Conservation (phyloP, 1,140 invertebrate species). For the Lepidurus couesii region DNA sequence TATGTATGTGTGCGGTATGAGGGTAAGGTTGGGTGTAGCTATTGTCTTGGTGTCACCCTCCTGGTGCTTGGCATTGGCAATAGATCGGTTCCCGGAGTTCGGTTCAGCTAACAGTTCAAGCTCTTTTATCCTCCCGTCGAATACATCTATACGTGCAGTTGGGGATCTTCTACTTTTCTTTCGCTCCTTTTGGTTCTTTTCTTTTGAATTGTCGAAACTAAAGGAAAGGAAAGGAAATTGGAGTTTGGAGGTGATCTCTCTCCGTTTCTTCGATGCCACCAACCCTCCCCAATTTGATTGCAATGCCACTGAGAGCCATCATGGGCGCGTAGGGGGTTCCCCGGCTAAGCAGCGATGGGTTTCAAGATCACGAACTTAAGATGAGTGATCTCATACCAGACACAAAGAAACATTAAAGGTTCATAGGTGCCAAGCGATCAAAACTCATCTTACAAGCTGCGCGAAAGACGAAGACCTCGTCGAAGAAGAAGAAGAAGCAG, state of each 20-base stretch:
- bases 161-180: too few relatives aligned
- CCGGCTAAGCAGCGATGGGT: neutral
- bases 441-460: too few relatives aligned
- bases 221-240: too few relatives aligned
- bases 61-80: constrained; percentile 17
- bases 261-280: neutral
- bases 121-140: too few relatives aligned
- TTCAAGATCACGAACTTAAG: neutral
- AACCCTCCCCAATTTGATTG: neutral
- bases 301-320: neutral
- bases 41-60: constrained; percentile 17
- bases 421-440: too few relatives aligned
- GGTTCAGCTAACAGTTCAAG: too few relatives aligned
- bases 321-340: neutral
- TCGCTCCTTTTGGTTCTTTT: too few relatives aligned
- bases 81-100: constrained; percentile 6
- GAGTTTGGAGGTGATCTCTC: too few relatives aligned
- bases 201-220: too few relatives aligned
- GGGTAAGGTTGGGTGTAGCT: neutral
- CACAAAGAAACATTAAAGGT: neutral
- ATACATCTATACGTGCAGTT: too few relatives aligned
- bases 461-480: too few relatives aligned
- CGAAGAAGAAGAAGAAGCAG: too few relatives aligned
- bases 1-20: constrained; percentile 22
- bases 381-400: neutral